phyloP scores from a whole-genome alignment of 1,140 invertebrate genomes.

The Leguminivora glycinivorella region DNA sequence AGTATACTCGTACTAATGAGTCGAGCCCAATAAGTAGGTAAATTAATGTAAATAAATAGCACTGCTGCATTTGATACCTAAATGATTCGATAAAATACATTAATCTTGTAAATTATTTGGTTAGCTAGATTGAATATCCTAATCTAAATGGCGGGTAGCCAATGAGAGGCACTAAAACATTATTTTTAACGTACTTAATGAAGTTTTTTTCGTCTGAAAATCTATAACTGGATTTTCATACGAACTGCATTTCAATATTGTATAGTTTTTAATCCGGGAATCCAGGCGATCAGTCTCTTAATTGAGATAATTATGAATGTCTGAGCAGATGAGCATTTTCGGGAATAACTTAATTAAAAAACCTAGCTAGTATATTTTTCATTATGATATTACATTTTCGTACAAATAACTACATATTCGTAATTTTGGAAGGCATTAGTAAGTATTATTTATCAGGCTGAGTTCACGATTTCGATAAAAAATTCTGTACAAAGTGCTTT shows the following conservation, averaged over 20 bases:
- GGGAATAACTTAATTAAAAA: conserved; percentile 1
- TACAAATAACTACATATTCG: no score
- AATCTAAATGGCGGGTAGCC: background rate
- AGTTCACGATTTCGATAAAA: no score
- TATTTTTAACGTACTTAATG: background rate
- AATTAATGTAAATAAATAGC: no score
- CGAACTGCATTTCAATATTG: conserved; percentile 16
- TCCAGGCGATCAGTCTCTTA: conserved; percentile 12
- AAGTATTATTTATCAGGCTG: no score
- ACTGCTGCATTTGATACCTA: no score
- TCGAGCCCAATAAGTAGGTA: no score
- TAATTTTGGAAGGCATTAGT: background rate
- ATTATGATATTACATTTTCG: background rate
- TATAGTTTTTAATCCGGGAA: conserved; percentile 19
- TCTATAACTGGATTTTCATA: conserved; percentile 17
- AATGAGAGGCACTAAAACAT: background rate
- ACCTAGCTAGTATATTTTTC: background rate
- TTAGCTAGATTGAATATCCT: background rate
- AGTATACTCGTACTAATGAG: no score
- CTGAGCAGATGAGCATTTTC: conserved; percentile 21
- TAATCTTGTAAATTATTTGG: background rate
- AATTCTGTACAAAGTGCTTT: no score
- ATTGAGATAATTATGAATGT: conserved; percentile 26
- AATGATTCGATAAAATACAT: no score
- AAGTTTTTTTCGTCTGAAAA: conserved; percentile 10